Evolutionary conservation across 2,797 vertebrate species (phyloP), one percentile per base, ranked within the genome.

Genomic region (Peromyscus eremicus): DNA sequence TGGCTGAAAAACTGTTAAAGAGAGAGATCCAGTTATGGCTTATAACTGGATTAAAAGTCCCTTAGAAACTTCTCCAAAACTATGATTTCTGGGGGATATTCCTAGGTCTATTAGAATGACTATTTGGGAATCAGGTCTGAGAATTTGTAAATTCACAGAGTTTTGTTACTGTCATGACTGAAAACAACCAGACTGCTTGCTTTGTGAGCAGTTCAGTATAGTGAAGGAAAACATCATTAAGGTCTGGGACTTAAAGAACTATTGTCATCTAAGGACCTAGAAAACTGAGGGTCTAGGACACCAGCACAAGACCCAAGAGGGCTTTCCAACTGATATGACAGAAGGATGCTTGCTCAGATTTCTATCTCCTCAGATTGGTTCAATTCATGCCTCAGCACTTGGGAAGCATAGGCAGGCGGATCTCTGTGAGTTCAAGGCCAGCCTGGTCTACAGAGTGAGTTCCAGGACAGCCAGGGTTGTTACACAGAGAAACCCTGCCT

Each of bases 61-160:
- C 21, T 83, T 83, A 34, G 14, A 91, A 86, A 5, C 21, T n/a
- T 84, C 34, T 94, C 64, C 46, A 89, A 89, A 92, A 95, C 85
- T 37, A 23, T 70, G 3, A 27, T 76, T 92, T 92, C 55, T 68
- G 32, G 27, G 17, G 10, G 21, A 34, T 71, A 52, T 37, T 57
- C 7, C 3, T 70, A 87, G 23, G 68, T 27, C 32, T 75, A 32
- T 6, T 27, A 32, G 43, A 40, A 0, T 23, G 68, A 40, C 21
- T 90, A 14, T 43, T 85, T 57, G 46, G 23, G 10, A 84, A 68
- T 49, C 4, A 23, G 37, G 37, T 40, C 14, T 95, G 52, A 92
- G 76, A 57, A 66, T 40, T 29, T 34, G n/a, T 71, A 84, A 71
- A 40, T 27, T 94, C 64, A 64, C 1, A 27, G 62, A 2, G 2